phyloP scores from a whole-genome alignment of 2,888 invertebrate genomes.

The Lobophora halterata region DNA sequence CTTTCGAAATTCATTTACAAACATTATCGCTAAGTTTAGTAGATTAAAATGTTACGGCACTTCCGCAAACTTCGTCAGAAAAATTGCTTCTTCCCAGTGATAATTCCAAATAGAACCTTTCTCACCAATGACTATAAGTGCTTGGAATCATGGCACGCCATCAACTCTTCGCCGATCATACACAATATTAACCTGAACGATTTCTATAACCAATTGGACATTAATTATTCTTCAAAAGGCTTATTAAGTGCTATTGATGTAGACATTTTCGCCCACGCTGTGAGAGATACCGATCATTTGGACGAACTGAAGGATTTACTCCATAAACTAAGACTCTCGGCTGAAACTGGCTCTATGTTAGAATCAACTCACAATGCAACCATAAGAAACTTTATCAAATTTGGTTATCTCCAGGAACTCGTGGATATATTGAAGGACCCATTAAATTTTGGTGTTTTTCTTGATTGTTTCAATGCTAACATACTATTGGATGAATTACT shows the following conservation, averaged over 20 bases:
- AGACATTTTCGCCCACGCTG: slow-evolving; percentile 88
- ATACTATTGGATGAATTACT: slow-evolving; percentile 90
- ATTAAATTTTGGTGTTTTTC: slow-evolving; percentile 93
- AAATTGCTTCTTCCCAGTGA: slow-evolving; percentile 27
- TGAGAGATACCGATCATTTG: slow-evolving; percentile 77
- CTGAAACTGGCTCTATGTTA: slow-evolving; percentile 85
- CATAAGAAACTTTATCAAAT: slow-evolving; percentile 81
- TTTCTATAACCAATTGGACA: slow-evolving; percentile 86
- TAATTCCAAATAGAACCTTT: slow-evolving; percentile 70
- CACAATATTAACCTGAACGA: slow-evolving; percentile 83
- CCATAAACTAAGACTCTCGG: slow-evolving; percentile 86
- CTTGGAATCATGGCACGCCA: slow-evolving; percentile 84
- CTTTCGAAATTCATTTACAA: no score
- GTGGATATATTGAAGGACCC: slow-evolving; percentile 89
- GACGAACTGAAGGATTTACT: slow-evolving; percentile 88
- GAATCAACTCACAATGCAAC: slow-evolving; percentile 93
- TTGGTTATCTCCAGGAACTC: slow-evolving; percentile 82
- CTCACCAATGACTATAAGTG: slow-evolving; percentile 88
- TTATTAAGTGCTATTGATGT: slow-evolving; percentile 89
- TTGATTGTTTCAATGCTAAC: slow-evolving; percentile 90
- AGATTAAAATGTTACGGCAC: slow-evolving; percentile 47
- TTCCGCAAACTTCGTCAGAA: slow-evolving; percentile 34
- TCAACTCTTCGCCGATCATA: slow-evolving; percentile 82
- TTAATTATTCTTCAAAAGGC: slow-evolving; percentile 81
- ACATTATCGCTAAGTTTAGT: no score